Conservation (phyloP, 2,888 invertebrate species). For the Scaptodrosophila latifasciaeformis region DNA sequence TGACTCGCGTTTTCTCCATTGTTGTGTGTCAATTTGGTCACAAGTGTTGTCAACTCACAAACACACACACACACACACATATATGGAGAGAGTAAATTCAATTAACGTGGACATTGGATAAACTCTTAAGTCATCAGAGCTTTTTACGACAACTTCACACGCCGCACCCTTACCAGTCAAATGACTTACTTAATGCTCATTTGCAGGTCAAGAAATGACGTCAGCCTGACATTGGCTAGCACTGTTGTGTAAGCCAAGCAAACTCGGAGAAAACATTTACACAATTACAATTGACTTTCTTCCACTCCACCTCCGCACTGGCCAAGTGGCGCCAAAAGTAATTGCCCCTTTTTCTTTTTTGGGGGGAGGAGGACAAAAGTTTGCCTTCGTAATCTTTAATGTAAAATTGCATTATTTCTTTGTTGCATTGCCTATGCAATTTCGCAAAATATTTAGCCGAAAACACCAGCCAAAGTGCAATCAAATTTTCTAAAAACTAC, state of each 20-base stretch:
- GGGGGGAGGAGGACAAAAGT: too few species aligned
- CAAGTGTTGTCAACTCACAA: conserved; percentile 44
- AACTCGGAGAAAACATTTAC: not conserved
- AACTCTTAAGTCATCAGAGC: conserved; percentile 59
- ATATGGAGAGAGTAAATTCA: conserved; percentile 20
- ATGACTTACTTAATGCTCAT: conserved; percentile 24
- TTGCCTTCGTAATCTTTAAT: too few species aligned
- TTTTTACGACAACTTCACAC: conserved; percentile 11
- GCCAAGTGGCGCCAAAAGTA: too few species aligned
- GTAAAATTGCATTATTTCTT: too few species aligned
- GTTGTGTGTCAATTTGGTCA: conserved; percentile 63
- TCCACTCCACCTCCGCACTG: too few species aligned
- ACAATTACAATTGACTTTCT: not conserved
- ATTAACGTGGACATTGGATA: conserved; percentile 3
- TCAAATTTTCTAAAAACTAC: too few species aligned
- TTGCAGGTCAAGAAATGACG: conserved; percentile 67
- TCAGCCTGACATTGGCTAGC: too few species aligned
- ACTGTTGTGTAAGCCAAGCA: too few species aligned
- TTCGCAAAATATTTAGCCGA: too few species aligned
- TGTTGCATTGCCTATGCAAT: too few species aligned
- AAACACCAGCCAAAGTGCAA: too few species aligned
- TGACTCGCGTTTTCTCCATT: conserved; percentile 9
- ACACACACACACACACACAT: conserved; percentile 11
- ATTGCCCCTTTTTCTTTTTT: too few species aligned
- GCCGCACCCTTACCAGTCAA: conserved; percentile 33